Base-by-base conservation (phyloP, 2,797 vertebrate species). In the Tenualosa thibaudeaui region DNA sequence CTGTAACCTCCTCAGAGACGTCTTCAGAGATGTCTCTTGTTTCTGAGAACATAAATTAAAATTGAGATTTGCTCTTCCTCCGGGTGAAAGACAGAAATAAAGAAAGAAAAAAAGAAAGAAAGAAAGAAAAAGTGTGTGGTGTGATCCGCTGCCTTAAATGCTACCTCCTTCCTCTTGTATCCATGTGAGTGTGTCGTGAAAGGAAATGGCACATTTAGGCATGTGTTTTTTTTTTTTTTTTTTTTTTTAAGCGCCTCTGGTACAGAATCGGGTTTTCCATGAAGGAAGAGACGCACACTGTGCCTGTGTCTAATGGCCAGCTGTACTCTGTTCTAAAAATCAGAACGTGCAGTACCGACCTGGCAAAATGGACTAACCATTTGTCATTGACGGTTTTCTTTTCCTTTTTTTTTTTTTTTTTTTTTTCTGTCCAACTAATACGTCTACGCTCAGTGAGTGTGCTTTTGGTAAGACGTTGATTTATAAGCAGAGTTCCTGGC, bases 281-380 rank as follows among this genome's bases (percentile, higher is more conserved):
- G 71, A 78, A 78, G 71, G 71, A 78, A 78, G 71, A 78, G 71
- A 43, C 15, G 8, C 71, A 43, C 71, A 19, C 40, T 78, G 71
- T 78, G 71, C 19, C 40, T 78, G 71, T 78, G 71, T 46, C 71
- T 19, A 78, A 78, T 78, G 71, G 71, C 71, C 71, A 78, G 71
- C 71, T 78, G 71, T 43, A 40, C 71, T 78, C 71, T 78, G 71
- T 78, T 78, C 71, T 19, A 8, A 22, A 78, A 78, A 78, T 78
- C 71, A 78, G 71, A 78, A 78, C 17, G 71, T 78, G 71, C 71
- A 78, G 71, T 78, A 78, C 71, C 40, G 71, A 78, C 71, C 71
- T 78, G 71, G 71, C 71, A 78, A 78, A 78, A 46, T 37, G 40
- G 71, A 78, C 71, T 6, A 78, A 78, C 71, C 71, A 78, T 78